A percentile compares a stretch with the other conserved stretches of the same genome.
These are phyloP conservation scores for Alouatta palliata DNA, from an alignment of 2,113 vertebrate species.

Conservation along the genomic window DNA sequence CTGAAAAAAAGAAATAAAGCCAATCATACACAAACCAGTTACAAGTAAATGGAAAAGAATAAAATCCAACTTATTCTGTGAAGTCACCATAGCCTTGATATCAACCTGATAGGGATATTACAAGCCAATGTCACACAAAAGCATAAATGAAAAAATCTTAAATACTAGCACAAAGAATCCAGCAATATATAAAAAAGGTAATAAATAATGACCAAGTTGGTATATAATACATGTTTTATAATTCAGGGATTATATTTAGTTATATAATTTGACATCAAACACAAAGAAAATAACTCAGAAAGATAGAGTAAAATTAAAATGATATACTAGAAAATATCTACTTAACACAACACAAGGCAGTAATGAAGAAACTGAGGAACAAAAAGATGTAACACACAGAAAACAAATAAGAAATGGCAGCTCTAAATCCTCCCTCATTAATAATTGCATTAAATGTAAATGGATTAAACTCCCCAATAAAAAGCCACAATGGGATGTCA, in stretches of 20 bases:
- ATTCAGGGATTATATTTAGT: not conserved
- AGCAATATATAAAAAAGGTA: not conserved
- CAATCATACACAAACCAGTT: not conserved
- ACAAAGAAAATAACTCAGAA: not conserved
- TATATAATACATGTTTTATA: not conserved
- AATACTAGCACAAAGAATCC: not conserved
- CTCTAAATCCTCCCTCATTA: too few relatives aligned
- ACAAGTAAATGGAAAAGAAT: not conserved
- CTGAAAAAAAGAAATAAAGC: not conserved
- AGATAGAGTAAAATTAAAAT: not conserved
- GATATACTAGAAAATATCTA: too few relatives aligned
- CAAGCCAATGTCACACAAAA: not conserved
- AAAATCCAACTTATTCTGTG: not conserved
- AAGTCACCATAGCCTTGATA: not conserved
- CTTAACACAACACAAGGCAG: too few relatives aligned
- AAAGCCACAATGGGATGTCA: too few relatives aligned
- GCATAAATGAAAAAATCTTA: not conserved
- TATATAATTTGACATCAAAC: not conserved
- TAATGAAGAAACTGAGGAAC: too few relatives aligned
- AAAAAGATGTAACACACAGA: too few relatives aligned
- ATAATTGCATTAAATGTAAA: too few relatives aligned
- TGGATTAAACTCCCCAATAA: too few relatives aligned
- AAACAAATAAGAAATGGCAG: too few relatives aligned
- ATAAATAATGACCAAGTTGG: not conserved
- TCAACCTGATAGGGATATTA: not conserved